Percentiles rank a stretch among this genome's conserved stretches.
Conservation (phyloP, 2,113 vertebrate genomes). For the Tricholaema leucomelas region DNA sequence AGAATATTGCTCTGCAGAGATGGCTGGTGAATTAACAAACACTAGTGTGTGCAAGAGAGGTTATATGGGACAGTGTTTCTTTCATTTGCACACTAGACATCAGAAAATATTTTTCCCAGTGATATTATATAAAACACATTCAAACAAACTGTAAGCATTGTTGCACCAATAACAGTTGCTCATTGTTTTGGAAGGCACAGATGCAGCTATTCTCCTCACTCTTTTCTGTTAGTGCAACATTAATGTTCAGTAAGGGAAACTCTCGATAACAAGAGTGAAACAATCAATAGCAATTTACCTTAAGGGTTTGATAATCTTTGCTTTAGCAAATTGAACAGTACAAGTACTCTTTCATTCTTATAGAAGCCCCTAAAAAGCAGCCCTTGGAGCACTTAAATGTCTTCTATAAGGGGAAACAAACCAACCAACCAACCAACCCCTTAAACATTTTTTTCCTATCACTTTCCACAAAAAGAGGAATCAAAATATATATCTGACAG, state of each 20-base stretch:
- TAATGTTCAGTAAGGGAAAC: not conserved
- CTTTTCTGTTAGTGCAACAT: not conserved
- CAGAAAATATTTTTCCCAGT: not conserved
- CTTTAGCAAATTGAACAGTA: not conserved
- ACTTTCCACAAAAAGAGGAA: not conserved
- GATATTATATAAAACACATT: not conserved
- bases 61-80: not conserved
- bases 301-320: not conserved
- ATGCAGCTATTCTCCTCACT: not conserved
- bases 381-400: not conserved
- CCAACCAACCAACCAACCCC: too few species aligned
- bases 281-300: not conserved
- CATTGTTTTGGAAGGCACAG: not conserved
- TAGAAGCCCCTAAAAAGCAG: not conserved
- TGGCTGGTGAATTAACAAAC: not conserved
- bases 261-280: not conserved
- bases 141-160: not conserved
- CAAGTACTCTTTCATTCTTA: not conserved
- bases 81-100: not conserved
- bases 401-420: not conserved
- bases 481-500: not conserved
- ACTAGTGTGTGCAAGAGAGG: not conserved
- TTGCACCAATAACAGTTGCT: not conserved
- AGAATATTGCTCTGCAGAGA: not conserved
- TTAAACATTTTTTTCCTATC: not conserved